These are phyloP conservation scores for Formica selysi DNA, from an alignment of 1,140 invertebrate genomes.

Conservation along the genomic window DNA sequence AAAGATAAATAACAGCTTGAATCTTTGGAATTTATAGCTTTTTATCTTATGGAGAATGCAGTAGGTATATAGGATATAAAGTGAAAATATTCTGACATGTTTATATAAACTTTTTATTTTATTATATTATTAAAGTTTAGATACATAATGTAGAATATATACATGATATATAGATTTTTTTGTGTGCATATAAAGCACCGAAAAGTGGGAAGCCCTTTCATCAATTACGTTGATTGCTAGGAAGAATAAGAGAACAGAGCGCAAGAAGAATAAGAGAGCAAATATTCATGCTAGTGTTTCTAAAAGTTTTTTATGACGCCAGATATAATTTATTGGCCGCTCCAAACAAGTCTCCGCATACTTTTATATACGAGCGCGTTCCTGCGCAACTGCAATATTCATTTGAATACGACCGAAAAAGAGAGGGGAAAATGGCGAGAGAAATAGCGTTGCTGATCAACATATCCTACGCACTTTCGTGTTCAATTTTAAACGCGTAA, in stretches of 20 bases:
- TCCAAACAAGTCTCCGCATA: constrained; percentile 61
- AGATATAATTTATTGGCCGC: constrained; percentile 72
- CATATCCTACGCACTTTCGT: constrained; percentile 40
- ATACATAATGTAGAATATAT: not conserved
- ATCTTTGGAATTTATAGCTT: too few relatives aligned
- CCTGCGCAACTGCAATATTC: constrained; percentile 70
- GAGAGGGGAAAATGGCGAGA: constrained; percentile 36
- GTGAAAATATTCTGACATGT: not conserved
- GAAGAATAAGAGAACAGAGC: constrained; percentile 26
- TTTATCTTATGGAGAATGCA: too few relatives aligned
- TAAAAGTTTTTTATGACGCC: constrained; percentile 69
- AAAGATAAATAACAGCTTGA: too few relatives aligned
- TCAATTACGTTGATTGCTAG: constrained; percentile 42
- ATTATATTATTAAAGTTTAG: not conserved
- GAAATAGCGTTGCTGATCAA: constrained; percentile 54
- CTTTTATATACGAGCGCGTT: constrained; percentile 65
- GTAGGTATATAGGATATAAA: not conserved
- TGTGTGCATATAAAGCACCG: constrained; percentile 1
- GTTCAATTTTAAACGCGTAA: constrained; percentile 23
- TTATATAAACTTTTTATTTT: not conserved
- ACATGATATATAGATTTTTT: not conserved
- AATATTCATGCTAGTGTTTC: constrained; percentile 53
- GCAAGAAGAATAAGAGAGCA: constrained; percentile 32
- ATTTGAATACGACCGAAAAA: constrained; percentile 71
- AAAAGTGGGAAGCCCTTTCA: not conserved